A percentile compares a stretch with the other conserved stretches of the same genome.
Evolutionary conservation across 2,888 invertebrate species (phyloP).

Genomic region (Crepidodera aurea): DNA sequence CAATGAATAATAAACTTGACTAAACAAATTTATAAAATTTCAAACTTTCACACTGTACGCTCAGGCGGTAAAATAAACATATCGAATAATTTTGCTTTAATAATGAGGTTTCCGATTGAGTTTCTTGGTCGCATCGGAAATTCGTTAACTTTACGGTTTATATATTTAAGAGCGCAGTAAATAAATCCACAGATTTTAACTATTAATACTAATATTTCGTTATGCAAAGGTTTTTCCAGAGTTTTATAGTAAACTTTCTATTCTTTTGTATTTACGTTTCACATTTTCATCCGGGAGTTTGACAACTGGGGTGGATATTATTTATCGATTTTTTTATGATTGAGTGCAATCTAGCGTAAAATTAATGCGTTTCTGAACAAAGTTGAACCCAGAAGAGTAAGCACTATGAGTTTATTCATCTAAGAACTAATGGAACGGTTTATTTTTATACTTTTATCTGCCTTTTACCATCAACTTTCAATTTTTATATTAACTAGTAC

Average conservation of each 20-base stretch:
- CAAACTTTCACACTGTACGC: slow-evolving; percentile 33
- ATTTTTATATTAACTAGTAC: no score
- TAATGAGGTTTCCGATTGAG: slow-evolving; percentile 26
- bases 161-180: no score
- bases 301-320: slow-evolving; percentile 32
- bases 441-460: no score
- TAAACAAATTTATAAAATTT: slow-evolving; percentile 33
- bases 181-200: not conserved
- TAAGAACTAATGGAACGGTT: not conserved
- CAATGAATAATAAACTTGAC: slow-evolving; percentile 36
- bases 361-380: slow-evolving; percentile 34
- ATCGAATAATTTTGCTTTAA: slow-evolving; percentile 23
- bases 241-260: slow-evolving; percentile 10
- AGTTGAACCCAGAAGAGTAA: slow-evolving; percentile 16
- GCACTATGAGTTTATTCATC: slow-evolving; percentile 15
- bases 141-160: no score
- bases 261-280: slow-evolving; percentile 31
- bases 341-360: slow-evolving; percentile 32
- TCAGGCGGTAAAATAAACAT: slow-evolving; percentile 35
- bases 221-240: slow-evolving; percentile 12
- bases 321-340: slow-evolving; percentile 33
- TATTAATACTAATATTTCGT: slow-evolving; percentile 19
- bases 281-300: slow-evolving; percentile 23
- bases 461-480: no score
- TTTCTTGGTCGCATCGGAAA: no score